These are phyloP conservation scores for Polypterus bichir DNA, from an alignment of 2,113 vertebrate genomes.

Conservation along the genomic window DNA sequence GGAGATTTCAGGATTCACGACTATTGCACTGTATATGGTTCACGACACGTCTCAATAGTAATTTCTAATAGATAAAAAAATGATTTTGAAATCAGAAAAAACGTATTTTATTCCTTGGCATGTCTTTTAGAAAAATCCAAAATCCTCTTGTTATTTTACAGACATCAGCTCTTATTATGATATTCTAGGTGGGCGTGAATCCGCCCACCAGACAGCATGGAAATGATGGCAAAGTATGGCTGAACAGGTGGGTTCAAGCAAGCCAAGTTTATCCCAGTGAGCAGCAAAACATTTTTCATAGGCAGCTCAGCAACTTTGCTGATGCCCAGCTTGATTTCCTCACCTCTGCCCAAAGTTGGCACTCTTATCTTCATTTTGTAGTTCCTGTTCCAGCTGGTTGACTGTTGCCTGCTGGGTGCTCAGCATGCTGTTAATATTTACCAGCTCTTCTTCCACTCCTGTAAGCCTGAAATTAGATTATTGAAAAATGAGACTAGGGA, in stretches of 20 bases:
- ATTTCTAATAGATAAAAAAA: no score
- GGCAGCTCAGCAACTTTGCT: background rate
- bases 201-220: no score
- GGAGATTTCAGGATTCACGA: no score
- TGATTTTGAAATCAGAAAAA: no score
- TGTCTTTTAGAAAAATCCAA: no score
- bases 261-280: conserved; percentile 1
- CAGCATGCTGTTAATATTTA: conserved; percentile 30
- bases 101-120: no score
- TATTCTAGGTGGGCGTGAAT: no score
- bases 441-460: conserved; percentile 63
- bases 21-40: no score
- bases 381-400: conserved; percentile 60
- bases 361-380: conserved; percentile 42
- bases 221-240: no score
- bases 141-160: no score
- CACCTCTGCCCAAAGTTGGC: conserved; percentile 48
- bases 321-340: conserved; percentile 4
- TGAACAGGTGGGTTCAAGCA: background rate
- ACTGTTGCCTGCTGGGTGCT: conserved; percentile 48
- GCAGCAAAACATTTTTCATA: conserved; percentile 3
- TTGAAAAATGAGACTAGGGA: background rate
- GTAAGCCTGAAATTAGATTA: conserved; percentile 41
- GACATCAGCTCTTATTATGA: no score
- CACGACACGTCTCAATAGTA: no score